Percentiles rank a stretch among this genome's conserved stretches.
Conservation (phyloP, 2,113 vertebrate genomes). For the Nothocercus nigrocapillus region DNA sequence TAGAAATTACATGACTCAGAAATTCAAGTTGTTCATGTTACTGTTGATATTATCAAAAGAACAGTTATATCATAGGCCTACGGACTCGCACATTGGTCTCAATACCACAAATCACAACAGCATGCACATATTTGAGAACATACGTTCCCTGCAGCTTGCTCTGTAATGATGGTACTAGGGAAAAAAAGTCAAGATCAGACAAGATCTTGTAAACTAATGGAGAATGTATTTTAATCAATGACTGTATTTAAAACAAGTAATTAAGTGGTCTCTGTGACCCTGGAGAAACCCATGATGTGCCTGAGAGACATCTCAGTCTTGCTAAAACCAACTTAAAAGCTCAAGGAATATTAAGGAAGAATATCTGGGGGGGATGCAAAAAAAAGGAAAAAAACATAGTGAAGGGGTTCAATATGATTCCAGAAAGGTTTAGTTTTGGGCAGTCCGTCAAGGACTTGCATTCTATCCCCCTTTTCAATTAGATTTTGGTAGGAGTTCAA, state of each 20-base stretch:
- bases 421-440: not conserved
- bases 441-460: not conserved
- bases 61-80: not conserved
- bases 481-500: not conserved
- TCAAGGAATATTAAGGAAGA: not conserved
- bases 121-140: not conserved
- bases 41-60: not conserved
- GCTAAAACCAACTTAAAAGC: not conserved
- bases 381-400: not conserved
- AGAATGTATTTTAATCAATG: not conserved
- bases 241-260: not conserved
- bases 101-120: not conserved
- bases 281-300: not conserved
- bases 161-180: not conserved
- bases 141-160: not conserved
- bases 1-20: not conserved
- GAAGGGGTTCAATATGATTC: not conserved
- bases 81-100: not conserved
- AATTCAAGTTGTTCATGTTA: not conserved
- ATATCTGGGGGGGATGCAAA: too few relatives aligned
- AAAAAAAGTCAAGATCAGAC: not conserved
- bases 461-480: not conserved
- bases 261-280: not conserved
- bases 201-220: not conserved
- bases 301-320: not conserved